Base-by-base conservation (phyloP, 2,888 invertebrate species). In the Oegoconia quadripuncta region DNA sequence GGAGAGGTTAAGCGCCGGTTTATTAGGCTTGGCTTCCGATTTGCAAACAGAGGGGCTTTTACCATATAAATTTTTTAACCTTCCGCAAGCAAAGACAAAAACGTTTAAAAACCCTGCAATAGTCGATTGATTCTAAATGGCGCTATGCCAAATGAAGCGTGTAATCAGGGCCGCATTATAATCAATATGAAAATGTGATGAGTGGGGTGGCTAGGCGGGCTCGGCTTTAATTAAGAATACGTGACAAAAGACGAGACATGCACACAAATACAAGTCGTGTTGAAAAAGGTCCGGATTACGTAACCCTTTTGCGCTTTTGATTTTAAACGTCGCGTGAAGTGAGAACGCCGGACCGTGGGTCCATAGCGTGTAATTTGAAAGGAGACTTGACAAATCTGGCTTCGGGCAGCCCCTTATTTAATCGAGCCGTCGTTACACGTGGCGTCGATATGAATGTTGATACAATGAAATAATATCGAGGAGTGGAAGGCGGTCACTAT, bases 171-270 rank as follows among this genome's bases (percentile, higher is more conserved):
- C 68, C 72, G 73, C 65, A 63, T 68, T 59, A 69, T 71, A 78
- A 79, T 86, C 81, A 67, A 83, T 84, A 79, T 72, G 71, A 73
- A 74, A 79, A 77, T 77, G 76, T 77, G 78, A 82, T 70, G 77
- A 76, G 73, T 68, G 71, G 80, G 79, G 82, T 74, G 64, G 73
- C 70, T 59, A 62, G 65, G 77, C 74, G 70, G 68, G 68, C 71
- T 74, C 74, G 68, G 74, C 33, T 74, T 88, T 88, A 88, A 88
- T 88, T 88, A 88, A 86, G 88, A 87, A 84, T 87, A 88, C 88
- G 88, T 88, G 88, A 88, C 86, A 88, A 88, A 88, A 88, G 88
- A 87, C 78, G 84, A 79, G 83, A 81, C 81, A 76, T 74, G 74
- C 78, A 79, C 78, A 82, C 75, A 82, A 76, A 81, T 70, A 81